Conservation (phyloP, 2,113 vertebrate species). For the Plestiodon gilberti region DNA sequence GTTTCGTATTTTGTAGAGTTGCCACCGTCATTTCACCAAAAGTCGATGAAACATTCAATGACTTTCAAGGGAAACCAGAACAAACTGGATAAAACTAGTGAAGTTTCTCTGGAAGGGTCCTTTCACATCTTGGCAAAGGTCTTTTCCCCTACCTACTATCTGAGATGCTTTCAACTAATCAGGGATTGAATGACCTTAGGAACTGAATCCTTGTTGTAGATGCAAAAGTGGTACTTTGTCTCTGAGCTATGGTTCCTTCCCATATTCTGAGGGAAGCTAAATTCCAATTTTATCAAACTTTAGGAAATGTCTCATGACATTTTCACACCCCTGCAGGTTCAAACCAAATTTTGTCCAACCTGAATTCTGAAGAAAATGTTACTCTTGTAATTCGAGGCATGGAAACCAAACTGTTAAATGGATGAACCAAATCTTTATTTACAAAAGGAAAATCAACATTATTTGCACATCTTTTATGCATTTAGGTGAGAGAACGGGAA, state of each 20-base stretch:
- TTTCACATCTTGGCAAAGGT: too few species aligned
- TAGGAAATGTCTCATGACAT: not conserved
- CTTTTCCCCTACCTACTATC: not conserved
- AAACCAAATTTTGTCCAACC: not conserved
- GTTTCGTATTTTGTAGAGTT: too few species aligned
- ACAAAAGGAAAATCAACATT: slow-evolving; percentile 60
- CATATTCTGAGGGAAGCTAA: not conserved
- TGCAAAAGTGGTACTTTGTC: not conserved
- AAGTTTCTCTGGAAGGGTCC: too few species aligned
- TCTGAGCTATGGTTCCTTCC: not conserved
- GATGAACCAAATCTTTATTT: slow-evolving; percentile 59
- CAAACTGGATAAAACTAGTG: too few species aligned
- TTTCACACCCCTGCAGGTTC: not conserved
- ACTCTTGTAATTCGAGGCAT: not conserved
- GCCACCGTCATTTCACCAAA: too few species aligned
- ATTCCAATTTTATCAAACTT: too few species aligned
- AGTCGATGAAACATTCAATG: too few species aligned
- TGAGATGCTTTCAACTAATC: not conserved
- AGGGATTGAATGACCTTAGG: not conserved
- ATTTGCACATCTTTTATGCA: slow-evolving; percentile 58
- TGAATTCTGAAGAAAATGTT: not conserved
- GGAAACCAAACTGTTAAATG: not conserved
- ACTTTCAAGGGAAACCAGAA: too few species aligned
- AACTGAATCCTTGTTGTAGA: not conserved
- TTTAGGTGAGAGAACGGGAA: slow-evolving; percentile 72